Evolutionary conservation across 2,888 invertebrate genomes (phyloP), one percentile per base, ranked within the genome.

Genomic region (Calameuta idolon): DNA sequence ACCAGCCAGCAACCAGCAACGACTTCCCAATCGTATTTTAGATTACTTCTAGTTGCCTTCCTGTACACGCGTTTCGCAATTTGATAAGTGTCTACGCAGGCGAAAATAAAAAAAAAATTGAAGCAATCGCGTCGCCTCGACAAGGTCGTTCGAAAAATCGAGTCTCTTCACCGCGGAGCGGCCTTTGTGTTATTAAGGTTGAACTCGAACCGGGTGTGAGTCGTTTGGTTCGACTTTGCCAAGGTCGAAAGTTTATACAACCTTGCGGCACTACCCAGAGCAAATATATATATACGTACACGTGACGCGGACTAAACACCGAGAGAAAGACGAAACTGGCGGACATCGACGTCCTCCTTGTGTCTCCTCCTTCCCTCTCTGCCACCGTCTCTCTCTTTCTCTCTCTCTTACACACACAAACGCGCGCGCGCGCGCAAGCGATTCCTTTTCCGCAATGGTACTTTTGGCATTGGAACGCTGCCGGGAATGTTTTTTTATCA

Each of bases 401-500:
- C 1, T 35, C 35, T 35, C 35, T 35, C 12, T 3, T 12, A 1
- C 35, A 12, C 55, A 23, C 55, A 15, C 15, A 23, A 3, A 4
- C 35, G 1, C 35, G 3, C 33, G 3, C 35, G 1, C 35, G 3
- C 23, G 9, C 55, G 23, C 15, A 9, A 55, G 1, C 15, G 23
- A 23, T 23, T 55, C 5, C 55, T 55, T 55, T 55, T 55, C 55
- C 55, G 55, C 55, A 55, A 55, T 15, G 23, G 55, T 55, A 55
- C 23, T 55, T 75, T 30, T 69, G 33, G 69, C 34, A 68, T 68
- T 30, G 69, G 33, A 68, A 69, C 74, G 69, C 69, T 74, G 35
- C 23, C 55, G 40, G 34, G 77, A 77, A 75, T 31, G n/a, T 81
- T 37, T 81, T 84, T 81, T 79, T 80, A 79, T 81, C 79, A 78